A percentile compares a stretch with the other conserved stretches of the same genome.
These are phyloP conservation scores for Cottoperca gobio DNA, from an alignment of 2,797 vertebrate genomes.

Conservation along the genomic window DNA sequence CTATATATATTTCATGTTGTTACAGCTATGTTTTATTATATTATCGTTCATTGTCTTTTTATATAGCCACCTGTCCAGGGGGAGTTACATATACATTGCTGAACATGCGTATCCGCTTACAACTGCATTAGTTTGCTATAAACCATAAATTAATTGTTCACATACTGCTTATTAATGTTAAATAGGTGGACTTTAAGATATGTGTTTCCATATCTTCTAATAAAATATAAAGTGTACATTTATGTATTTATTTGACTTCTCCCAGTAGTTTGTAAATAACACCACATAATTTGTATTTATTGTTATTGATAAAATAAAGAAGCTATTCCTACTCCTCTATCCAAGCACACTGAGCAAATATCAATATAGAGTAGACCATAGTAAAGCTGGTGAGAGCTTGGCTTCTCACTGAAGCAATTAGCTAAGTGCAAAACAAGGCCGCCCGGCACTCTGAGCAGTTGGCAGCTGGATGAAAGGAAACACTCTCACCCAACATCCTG, in stretches of 20 bases:
- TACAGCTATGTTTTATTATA: not conserved
- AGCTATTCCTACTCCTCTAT: not conserved
- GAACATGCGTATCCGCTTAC: not conserved
- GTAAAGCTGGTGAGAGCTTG: conserved; percentile 36
- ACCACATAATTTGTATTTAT: conserved; percentile 2
- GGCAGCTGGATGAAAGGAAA: conserved; percentile 68
- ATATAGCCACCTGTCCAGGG: not conserved
- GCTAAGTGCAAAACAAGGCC: conserved; percentile 62
- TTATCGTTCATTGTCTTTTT: not conserved
- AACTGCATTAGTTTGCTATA: not conserved
- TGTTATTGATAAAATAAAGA: conserved; percentile 11
- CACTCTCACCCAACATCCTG: conserved; percentile 67
- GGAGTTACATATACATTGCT: not conserved
- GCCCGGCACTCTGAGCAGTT: conserved; percentile 34
- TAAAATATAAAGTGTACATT: not conserved
- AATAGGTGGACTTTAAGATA: not conserved
- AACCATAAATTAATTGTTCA: not conserved
- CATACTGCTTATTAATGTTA: not conserved
- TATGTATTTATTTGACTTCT: not conserved
- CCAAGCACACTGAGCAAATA: conserved; percentile 29
- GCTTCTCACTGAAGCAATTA: conserved; percentile 61
- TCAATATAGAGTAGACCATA: conserved; percentile 7
- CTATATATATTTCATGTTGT: not conserved
- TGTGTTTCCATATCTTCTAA: not conserved
- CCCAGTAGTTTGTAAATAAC: not conserved